These are phyloP conservation scores for Panzeria rudis DNA, from an alignment of 2,888 invertebrate genomes.

Conservation along the genomic window DNA sequence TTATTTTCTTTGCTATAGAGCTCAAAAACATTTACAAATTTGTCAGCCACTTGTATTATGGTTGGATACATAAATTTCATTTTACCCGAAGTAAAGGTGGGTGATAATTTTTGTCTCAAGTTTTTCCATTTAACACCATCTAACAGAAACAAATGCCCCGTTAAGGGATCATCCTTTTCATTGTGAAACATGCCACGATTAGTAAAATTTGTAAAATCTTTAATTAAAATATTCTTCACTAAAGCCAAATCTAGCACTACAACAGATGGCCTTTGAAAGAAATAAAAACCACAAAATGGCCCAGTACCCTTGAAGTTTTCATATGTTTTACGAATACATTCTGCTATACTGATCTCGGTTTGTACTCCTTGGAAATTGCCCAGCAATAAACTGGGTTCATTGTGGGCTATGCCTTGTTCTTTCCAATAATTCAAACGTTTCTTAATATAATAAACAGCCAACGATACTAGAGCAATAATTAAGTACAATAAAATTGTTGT, in stretches of 20 bases:
- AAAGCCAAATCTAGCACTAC: slow-evolving; percentile 75
- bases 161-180: slow-evolving; percentile 70
- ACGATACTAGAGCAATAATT: slow-evolving; percentile 23
- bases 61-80: slow-evolving; percentile 78
- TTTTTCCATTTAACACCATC: slow-evolving; percentile 81
- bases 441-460: slow-evolving; percentile 38
- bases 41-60: slow-evolving; percentile 74
- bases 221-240: slow-evolving; percentile 74
- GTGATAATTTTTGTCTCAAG: slow-evolving; percentile 75
- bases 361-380: slow-evolving; percentile 69
- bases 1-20: not conserved
- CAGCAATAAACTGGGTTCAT: slow-evolving; percentile 61
- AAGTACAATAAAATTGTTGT: slow-evolving; percentile 33
- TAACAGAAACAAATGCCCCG: slow-evolving; percentile 76
- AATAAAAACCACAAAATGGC: slow-evolving; percentile 77
- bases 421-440: slow-evolving; percentile 69
- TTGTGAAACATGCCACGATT: slow-evolving; percentile 73
- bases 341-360: slow-evolving; percentile 48
- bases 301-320: slow-evolving; percentile 74
- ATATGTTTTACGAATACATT: slow-evolving; percentile 73
- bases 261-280: slow-evolving; percentile 74
- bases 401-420: slow-evolving; percentile 65
- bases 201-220: slow-evolving; percentile 76
- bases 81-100: slow-evolving; percentile 79
- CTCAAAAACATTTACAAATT: slow-evolving; percentile 69